A percentile compares a stretch with the other conserved stretches of the same genome.
These are phyloP conservation scores for Sarcoramphus papa DNA, from an alignment of 2,797 vertebrate species.

Conservation along the genomic window DNA sequence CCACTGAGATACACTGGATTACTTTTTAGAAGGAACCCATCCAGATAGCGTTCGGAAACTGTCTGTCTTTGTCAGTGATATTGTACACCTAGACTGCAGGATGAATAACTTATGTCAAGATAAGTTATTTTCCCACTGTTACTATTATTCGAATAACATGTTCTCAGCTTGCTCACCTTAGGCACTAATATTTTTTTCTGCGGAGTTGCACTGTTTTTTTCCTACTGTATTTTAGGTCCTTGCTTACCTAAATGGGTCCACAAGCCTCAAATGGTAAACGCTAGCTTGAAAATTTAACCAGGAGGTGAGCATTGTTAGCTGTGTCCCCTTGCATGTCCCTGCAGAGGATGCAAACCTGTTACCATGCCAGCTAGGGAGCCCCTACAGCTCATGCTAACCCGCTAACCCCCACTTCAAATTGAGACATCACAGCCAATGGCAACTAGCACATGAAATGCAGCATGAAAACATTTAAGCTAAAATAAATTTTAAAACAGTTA, in stretches of 20 bases:
- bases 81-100: neutral
- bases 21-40: neutral
- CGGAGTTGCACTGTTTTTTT: neutral
- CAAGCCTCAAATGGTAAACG: neutral
- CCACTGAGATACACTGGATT: neutral
- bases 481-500: neutral
- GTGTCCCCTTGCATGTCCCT: neutral
- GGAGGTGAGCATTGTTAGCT: neutral
- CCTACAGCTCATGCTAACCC: neutral
- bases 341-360: neutral
- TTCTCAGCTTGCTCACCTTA: constrained; percentile 43
- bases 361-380: neutral
- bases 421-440: neutral
- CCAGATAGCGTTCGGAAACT: neutral
- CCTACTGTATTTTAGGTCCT: neutral
- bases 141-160: constrained; percentile 11
- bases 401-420: neutral
- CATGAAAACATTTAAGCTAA: neutral
- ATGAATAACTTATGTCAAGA: constrained; percentile 1
- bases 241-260: neutral
- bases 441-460: neutral
- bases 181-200: neutral
- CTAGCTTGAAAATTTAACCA: neutral
- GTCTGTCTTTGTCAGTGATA: neutral
- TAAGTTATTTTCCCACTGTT: constrained; percentile 10